Evolutionary conservation across 2,797 vertebrate species (phyloP), one percentile per base, ranked within the genome.

Genomic region (Ciconia nigra): DNA sequence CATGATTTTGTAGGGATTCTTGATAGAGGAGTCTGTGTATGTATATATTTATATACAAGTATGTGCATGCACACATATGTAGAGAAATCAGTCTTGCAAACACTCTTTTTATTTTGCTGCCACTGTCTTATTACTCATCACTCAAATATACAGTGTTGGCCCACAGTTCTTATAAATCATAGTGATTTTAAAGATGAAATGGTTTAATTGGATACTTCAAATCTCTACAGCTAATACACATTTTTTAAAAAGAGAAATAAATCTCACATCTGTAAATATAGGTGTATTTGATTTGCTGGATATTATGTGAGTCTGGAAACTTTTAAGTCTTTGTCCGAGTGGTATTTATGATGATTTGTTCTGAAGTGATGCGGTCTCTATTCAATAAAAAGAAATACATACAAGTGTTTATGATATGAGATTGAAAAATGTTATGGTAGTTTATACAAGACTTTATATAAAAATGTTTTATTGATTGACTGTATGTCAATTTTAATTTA

Each of bases 401-500:
- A 73, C 78, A 94, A 90, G 52, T 78, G 77, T 87, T 95, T 39
- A 7, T 59, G 28, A 44, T 51, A 17, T 5, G 49, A 54, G 71
- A 52, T 35, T 37, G 55, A 74, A 86, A 92, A 88, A 71, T 87
- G 44, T 86, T 86, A 49, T 65, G 33, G 73, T 77, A 83, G 87
- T 92, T 84, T 93, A 85, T 95, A 72, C 62, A 91, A 74, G 77
- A 74, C 76, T 95, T 97, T 95, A 93, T 51, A 76, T 87, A 81
- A 77, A 91, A 96, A 96, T 72, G 76, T 73, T 90, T 83, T 93
- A 93, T 82, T 81, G 95, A 96, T 81, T 92, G 88, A 71, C 62
- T 85, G n/a, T 69, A 47, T 93, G 98, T 98, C 97, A 94, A 98
- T 98, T 98, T 97, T 95, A 97, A 97, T 96, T 96, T 96, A 97